Evolutionary conservation across 2,113 vertebrate genomes (phyloP), one percentile per base, ranked within the genome.

Genomic region (Thunnus maccoyii): DNA sequence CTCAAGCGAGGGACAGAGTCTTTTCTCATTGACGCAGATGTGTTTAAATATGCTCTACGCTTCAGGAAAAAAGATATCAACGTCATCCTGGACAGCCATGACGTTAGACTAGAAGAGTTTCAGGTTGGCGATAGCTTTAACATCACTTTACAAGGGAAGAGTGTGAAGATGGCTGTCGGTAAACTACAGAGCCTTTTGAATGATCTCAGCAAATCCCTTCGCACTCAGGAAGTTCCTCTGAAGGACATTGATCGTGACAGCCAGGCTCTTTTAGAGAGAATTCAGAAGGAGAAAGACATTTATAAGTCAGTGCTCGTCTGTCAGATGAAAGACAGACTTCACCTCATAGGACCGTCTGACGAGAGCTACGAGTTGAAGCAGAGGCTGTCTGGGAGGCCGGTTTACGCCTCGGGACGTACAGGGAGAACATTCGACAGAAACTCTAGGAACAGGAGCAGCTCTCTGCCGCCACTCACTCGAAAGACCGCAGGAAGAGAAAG

Each of bases 351-450:
- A 2, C 62, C 86, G 0, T 88, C 94, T 0, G 7, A 0, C 0
- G 60, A 82, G 57, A 93, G 93, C 78, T 91, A 88, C 72, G 6
- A 73, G 12, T 2, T 94, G 13, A 91, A 83, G 79, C 91, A 91
- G 76, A 80, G 15, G 72, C 46, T 95, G 46, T 9, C 92, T 78
- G 89, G 80, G 0, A 13, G 18, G 10, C 1, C 48, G 0, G 15
- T 9, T 0, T 18, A 60, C 5, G 17, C 0, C 46, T 27, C 61
- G 0, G 63, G 11, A 18, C 76, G 14, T 0, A 72, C 36, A 2
- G 88, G 84, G 16, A 70, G 84, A 36, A 0, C 55, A 0, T 0
- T n/a, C 0, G 20, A 65, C 10, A 76, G 1, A 16, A 56, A 3
- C 64, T 1, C 11, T 47, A 32, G 3, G 3, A 0, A 51, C 5